Evolutionary conservation across 1,140 invertebrate species (phyloP), one percentile per base, ranked within the genome.

Genomic region (Conopomorpha cramerella): DNA sequence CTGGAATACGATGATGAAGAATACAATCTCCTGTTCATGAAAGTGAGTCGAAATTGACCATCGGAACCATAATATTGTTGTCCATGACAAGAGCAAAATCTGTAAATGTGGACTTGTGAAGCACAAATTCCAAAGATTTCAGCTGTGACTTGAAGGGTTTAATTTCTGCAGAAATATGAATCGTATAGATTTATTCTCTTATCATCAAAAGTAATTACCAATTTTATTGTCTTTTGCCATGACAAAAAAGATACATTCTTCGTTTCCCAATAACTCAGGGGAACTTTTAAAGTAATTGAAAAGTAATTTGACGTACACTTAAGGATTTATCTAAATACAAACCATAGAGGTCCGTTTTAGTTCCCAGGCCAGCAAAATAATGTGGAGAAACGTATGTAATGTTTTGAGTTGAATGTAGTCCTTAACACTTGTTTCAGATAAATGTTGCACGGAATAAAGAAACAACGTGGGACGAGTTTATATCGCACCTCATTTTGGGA

Each of bases 391-490:
- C n/a, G n/a, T n/a, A n/a, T n/a, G n/a, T n/a, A n/a, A n/a, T n/a
- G n/a, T n/a, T n/a, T n/a, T n/a, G n/a, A n/a, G n/a, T n/a, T n/a
- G n/a, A n/a, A n/a, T n/a, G n/a, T n/a, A n/a, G n/a, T n/a, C n/a
- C n/a, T n/a, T n/a, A n/a, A n/a, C n/a, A n/a, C n/a, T n/a, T 17
- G 18, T 29, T 28, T 2, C 33, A 78, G 72, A 80, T 81, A 32
- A 81, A 81, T 36, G 71, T 78, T 23, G 73, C 62, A 38, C 62
- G 80, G 19, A 74, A 82, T 41, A 84, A 80, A 11, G 66, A 76
- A 34, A 77, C 86, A 10, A 83, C 81, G 10, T 87, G 85, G 85
- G 77, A 87, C 47, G 84, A 88, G 57, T 78, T 87, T 39, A 79
- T 87, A 3, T 86, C 86, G 1, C 83, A 86, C 60, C 49, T 88